Percentiles rank a stretch among this genome's conserved stretches.
Evolutionary conservation across 2,113 vertebrate species (phyloP).

Genomic region (Phalacrocorax carbo): DNA sequence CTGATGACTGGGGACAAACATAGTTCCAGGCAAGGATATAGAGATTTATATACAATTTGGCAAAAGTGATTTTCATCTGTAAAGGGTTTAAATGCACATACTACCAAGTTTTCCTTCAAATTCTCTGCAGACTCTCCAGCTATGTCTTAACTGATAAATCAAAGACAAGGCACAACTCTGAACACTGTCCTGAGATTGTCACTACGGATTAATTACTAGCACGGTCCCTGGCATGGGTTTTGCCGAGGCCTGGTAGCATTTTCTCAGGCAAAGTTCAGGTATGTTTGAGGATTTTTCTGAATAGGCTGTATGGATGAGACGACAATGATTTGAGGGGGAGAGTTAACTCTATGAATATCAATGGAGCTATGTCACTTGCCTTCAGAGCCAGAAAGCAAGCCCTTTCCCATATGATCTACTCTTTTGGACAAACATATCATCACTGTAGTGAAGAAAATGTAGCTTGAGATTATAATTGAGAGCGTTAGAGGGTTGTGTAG

Average conservation of each 20-base stretch:
- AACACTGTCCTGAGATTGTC: conserved; percentile 22
- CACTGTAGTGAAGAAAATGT: background rate
- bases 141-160: conserved; percentile 27
- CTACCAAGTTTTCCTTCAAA: background rate
- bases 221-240: background rate
- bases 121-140: background rate
- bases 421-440: background rate
- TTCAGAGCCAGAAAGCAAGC: background rate
- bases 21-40: background rate
- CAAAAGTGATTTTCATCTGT: background rate
- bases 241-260: background rate
- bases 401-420: background rate
- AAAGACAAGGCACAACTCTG: background rate
- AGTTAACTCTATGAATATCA: background rate
- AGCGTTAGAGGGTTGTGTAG: background rate
- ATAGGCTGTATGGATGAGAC: background rate
- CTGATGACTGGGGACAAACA: background rate
- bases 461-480: background rate
- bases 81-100: background rate
- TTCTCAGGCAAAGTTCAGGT: background rate
- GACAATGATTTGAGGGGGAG: background rate
- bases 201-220: conserved; percentile 18
- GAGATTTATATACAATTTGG: background rate
- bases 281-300: background rate
- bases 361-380: background rate